Evolutionary conservation across 2,888 invertebrate species (phyloP), one percentile per base, ranked within the genome.

Genomic region (Zaprionus obscuricornis): DNA sequence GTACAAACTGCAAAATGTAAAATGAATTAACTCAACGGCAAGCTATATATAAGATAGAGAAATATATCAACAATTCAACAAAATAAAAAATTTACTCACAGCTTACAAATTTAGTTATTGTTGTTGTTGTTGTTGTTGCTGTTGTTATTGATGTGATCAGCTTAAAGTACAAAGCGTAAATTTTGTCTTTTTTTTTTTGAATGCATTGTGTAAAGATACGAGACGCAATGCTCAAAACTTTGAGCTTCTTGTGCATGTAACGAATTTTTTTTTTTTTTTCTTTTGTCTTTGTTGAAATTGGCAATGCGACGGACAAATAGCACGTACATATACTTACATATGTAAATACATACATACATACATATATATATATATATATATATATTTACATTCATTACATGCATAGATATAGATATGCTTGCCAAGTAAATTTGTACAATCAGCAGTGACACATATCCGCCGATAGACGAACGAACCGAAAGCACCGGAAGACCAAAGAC

Each of bases 241-340:
- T 58, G 58, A 34, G 50, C 37, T 24, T 51, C 7, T 22, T 22
- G 22, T 22, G 31, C 51, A 49, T 56, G 59, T 66, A 74, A 64
- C 81, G 77, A 77, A 77, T 82, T 71, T 70, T 52, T 68, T n/a
- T n/a, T n/a, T n/a, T n/a, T n/a, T n/a, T n/a, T n/a, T n/a, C n/a
- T n/a, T n/a, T n/a, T n/a, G n/a, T n/a, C n/a, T n/a, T 64, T 77
- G 78, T 78, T 64, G 74, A 78, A 78, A 82, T 68, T 82, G 56
- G 74, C 74, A 67, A 50, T 58, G 66, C 55, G 50, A 36, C 52
- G 45, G 56, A 60, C 66, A 72, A 58, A 55, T n/a, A n/a, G 7
- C 11, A 20, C 40, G n/a, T 24, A 56, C 42, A 36, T 54, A 31
- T 26, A 31, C 37, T 43, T 7, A 34, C 20, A 20, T 1, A 34